Conservation (phyloP, 1,140 invertebrate species). For the Drosophila tsacasi region DNA sequence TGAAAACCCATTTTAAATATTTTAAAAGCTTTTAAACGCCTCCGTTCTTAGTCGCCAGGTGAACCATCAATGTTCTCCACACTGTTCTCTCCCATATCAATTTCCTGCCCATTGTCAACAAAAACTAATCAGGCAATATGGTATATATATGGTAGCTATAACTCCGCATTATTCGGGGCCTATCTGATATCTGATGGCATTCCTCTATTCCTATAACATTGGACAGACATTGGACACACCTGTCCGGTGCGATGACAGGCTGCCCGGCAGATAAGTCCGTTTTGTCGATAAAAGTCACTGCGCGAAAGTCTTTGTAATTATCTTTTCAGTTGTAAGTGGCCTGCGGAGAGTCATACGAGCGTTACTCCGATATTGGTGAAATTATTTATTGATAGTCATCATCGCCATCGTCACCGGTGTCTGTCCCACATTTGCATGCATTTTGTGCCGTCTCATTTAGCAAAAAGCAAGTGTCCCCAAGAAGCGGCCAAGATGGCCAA, state of each 20-base stretch:
- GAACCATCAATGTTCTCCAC: background rate
- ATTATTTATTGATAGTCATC: slow-evolving; percentile 9
- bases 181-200: slow-evolving; percentile 16
- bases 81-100: slow-evolving; percentile 5
- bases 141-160: slow-evolving; percentile 11
- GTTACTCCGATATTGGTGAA: slow-evolving; percentile 23
- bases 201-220: slow-evolving; percentile 6
- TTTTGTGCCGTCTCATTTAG: slow-evolving; percentile 58
- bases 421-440: slow-evolving; percentile 28
- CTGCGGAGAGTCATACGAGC: background rate
- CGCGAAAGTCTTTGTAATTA: slow-evolving; percentile 24
- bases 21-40: background rate
- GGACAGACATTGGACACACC: slow-evolving; percentile 19
- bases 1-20: too few species aligned
- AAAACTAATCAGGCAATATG: slow-evolving; percentile 35
- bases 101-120: slow-evolving; percentile 44
- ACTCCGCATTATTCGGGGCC: slow-evolving; percentile 19
- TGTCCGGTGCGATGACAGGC: slow-evolving; percentile 13
- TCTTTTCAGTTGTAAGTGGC: slow-evolving; percentile 15
- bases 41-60: background rate
- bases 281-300: slow-evolving; percentile 32
- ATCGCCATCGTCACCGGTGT: background rate
- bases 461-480: slow-evolving; percentile 49
- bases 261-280: slow-evolving; percentile 20
- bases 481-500: slow-evolving; percentile 12